Conservation (phyloP, 2,888 invertebrate genomes). For the Drosophila barbarae region DNA sequence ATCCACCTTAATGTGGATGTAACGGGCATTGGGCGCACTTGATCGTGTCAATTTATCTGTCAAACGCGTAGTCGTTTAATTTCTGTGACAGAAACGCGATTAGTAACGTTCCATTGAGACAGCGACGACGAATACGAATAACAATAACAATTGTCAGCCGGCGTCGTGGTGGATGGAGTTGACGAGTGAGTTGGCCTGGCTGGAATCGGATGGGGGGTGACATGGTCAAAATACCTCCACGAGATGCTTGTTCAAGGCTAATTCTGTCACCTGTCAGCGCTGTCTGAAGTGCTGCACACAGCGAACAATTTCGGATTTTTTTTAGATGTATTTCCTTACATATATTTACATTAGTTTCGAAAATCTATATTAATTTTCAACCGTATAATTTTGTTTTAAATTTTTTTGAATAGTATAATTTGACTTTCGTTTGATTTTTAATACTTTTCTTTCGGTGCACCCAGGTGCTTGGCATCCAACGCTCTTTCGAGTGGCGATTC, state of each 20-base stretch:
- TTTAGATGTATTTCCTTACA: not conserved
- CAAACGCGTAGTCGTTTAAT: slow-evolving; percentile 68
- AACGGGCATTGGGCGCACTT: slow-evolving; percentile 57
- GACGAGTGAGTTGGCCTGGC: not conserved
- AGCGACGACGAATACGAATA: slow-evolving; percentile 8
- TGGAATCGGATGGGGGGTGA: slow-evolving; percentile 18
- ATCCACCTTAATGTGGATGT: slow-evolving; percentile 61
- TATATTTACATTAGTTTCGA: not conserved
- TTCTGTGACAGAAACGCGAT: slow-evolving; percentile 76
- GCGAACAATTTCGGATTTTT: slow-evolving; percentile 2
- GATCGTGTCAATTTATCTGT: slow-evolving; percentile 74
- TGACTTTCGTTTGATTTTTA: not conserved
- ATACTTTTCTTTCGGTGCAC: not conserved
- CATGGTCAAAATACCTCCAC: slow-evolving; percentile 54
- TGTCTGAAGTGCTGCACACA: slow-evolving; percentile 49
- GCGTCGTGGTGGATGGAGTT: not conserved
- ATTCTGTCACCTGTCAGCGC: slow-evolving; percentile 75
- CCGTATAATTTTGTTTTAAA: not conserved
- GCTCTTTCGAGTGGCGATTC: slow-evolving; percentile 49
- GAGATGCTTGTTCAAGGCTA: slow-evolving; percentile 71
- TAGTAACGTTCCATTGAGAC: slow-evolving; percentile 64
- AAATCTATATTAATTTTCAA: not conserved
- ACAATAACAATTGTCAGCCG: slow-evolving; percentile 17
- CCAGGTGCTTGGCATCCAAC: not conserved
- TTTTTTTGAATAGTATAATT: not conserved